Evolutionary conservation across 1,140 invertebrate genomes (phyloP).

Genomic region (Andricus grossulariae): DNA sequence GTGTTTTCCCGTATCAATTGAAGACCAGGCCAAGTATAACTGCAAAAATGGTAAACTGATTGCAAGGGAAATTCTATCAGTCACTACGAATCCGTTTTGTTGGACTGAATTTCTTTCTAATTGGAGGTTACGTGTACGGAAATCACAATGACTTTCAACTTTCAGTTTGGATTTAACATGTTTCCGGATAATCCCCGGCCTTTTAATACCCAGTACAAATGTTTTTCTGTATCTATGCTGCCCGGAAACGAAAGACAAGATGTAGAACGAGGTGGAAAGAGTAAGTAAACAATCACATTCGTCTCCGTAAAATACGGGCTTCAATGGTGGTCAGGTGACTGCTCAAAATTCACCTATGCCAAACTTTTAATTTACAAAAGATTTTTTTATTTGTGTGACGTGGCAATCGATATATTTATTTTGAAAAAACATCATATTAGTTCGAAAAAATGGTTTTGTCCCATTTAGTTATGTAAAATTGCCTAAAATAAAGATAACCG

Average conservation of each 20-base stretch:
- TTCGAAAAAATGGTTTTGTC: too few species aligned
- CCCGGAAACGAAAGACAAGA: conserved; percentile 95
- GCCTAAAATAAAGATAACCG: too few species aligned
- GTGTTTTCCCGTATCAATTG: background rate
- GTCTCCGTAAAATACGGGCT: background rate
- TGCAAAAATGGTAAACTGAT: conserved; percentile 17
- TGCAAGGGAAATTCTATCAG: background rate
- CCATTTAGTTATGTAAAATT: too few species aligned
- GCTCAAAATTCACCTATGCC: too few species aligned
- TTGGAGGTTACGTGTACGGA: conserved; percentile 45
- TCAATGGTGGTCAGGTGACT: too few species aligned
- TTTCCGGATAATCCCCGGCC: conserved; percentile 87
- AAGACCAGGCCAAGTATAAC: background rate
- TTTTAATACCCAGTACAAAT: conserved; percentile 90
- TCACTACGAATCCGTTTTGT: background rate
- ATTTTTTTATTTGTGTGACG: too few species aligned
- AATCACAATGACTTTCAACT: conserved; percentile 63
- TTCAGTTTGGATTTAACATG: conserved; percentile 89
- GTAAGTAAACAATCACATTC: conserved; percentile 76
- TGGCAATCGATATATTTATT: too few species aligned
- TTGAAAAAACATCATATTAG: too few species aligned
- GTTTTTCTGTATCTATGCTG: conserved; percentile 97
- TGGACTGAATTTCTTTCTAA: conserved; percentile 12
- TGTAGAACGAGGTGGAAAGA: conserved; percentile 98
- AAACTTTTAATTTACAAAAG: too few species aligned